A percentile compares a stretch with the other conserved stretches of the same genome.
Evolutionary conservation across 2,888 invertebrate genomes (phyloP).

Genomic region (Scelioninae gen. 1): DNA sequence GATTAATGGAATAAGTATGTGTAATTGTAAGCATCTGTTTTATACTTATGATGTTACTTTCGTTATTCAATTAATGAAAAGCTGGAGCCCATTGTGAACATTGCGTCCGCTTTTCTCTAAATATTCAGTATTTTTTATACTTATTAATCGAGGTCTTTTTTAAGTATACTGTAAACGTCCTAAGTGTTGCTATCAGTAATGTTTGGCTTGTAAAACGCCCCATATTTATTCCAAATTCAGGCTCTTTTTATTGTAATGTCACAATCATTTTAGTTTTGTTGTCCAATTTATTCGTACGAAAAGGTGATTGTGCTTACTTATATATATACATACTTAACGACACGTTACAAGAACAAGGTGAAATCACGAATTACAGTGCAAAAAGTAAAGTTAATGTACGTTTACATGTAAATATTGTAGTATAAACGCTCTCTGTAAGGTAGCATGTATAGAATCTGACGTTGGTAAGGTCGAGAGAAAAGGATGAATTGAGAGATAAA

Average conservation of each 20-base stretch:
- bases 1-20: too few species aligned
- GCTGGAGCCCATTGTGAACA: too few species aligned
- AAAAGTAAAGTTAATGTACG: conserved; percentile 51
- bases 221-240: too few species aligned
- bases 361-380: conserved; percentile 34
- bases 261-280: conserved; percentile 15
- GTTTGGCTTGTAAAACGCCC: too few species aligned
- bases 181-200: too few species aligned
- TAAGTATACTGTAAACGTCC: too few species aligned
- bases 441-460: conserved; percentile 63
- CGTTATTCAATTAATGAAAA: too few species aligned
- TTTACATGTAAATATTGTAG: conserved; percentile 77
- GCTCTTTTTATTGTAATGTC: not conserved
- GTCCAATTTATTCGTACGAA: conserved; percentile 41
- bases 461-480: conserved; percentile 36
- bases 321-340: conserved; percentile 4
- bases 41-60: too few species aligned
- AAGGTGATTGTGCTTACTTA: conserved; percentile 37
- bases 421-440: conserved; percentile 73
- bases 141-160: conserved; percentile 31
- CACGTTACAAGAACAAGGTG: conserved; percentile 3
- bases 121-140: conserved; percentile 7
- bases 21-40: too few species aligned
- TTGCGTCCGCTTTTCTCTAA: too few species aligned
- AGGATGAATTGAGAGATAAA: conserved; percentile 19